These are phyloP conservation scores for Burhinus oedicnemus DNA, from an alignment of 2,113 vertebrate species.

Conservation along the genomic window DNA sequence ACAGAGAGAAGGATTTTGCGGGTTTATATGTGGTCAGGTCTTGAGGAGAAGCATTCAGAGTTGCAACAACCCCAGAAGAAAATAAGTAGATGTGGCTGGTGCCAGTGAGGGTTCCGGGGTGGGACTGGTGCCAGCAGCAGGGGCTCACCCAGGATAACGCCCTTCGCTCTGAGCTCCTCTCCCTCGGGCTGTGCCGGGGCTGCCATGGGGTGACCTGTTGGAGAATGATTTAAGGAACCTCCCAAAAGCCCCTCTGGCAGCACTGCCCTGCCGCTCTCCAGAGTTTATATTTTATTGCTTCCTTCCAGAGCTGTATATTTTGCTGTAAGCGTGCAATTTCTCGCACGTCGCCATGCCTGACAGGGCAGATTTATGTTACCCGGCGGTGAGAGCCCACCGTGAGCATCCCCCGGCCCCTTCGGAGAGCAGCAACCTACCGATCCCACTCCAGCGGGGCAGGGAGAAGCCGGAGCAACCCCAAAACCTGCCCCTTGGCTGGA, in stretches of 20 bases:
- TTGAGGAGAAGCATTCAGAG: not conserved
- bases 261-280: not conserved
- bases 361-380: not conserved
- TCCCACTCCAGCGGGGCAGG: accelerated
- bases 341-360: accelerated
- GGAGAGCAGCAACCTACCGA: not conserved
- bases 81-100: not conserved
- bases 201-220: not conserved
- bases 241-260: not conserved
- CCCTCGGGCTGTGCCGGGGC: accelerated
- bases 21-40: not conserved
- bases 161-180: not conserved
- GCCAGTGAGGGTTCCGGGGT: too few species aligned
- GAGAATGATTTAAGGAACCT: not conserved
- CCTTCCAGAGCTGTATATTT: not conserved
- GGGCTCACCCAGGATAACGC: not conserved
- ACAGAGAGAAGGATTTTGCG: not conserved
- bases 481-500: not conserved
- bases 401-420: not conserved
- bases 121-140: not conserved
- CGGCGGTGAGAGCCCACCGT: accelerated
- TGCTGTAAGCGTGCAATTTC: not conserved
- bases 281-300: not conserved
- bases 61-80: not conserved
- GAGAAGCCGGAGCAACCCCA: not conserved